These are phyloP conservation scores for Lymantria dispar DNA, from an alignment of 2,888 invertebrate genomes.

Conservation along the genomic window DNA sequence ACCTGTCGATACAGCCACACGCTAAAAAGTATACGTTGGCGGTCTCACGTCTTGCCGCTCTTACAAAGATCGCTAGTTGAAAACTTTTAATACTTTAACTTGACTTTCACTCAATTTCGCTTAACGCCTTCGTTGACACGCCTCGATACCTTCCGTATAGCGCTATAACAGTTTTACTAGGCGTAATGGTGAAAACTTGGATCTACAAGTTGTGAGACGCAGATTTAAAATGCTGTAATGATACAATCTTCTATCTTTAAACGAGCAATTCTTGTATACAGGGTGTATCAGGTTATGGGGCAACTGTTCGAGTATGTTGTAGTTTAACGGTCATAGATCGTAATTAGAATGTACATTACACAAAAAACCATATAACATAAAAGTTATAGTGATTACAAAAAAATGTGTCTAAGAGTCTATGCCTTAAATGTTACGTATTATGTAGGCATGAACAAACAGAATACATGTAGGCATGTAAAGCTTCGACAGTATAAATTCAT, in stretches of 20 bases:
- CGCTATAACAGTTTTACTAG: conserved; percentile 61
- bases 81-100: conserved; percentile 83
- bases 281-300: too few species aligned
- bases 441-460: too few species aligned
- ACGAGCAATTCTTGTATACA: too few species aligned
- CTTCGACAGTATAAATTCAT: too few species aligned
- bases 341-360: too few species aligned
- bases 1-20: conserved; percentile 7
- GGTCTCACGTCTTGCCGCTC: conserved; percentile 47
- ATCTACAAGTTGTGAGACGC: conserved; percentile 14
- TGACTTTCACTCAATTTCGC: conserved; percentile 80
- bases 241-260: neutral
- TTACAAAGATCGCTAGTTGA: conserved; percentile 73
- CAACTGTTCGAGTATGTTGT: too few species aligned
- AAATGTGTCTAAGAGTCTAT: too few species aligned
- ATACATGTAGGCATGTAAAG: too few species aligned
- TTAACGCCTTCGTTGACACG: conserved; percentile 74
- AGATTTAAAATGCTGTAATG: neutral
- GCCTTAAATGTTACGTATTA: too few species aligned
- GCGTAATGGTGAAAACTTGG: conserved; percentile 30
- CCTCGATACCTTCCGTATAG: conserved; percentile 57
- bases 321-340: too few species aligned
- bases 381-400: too few species aligned
- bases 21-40: conserved; percentile 38
- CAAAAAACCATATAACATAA: too few species aligned